A percentile compares a stretch with the other conserved stretches of the same genome.
Conservation (phyloP, 2,888 invertebrate genomes). For the Hirtodrosophila trivittata region DNA sequence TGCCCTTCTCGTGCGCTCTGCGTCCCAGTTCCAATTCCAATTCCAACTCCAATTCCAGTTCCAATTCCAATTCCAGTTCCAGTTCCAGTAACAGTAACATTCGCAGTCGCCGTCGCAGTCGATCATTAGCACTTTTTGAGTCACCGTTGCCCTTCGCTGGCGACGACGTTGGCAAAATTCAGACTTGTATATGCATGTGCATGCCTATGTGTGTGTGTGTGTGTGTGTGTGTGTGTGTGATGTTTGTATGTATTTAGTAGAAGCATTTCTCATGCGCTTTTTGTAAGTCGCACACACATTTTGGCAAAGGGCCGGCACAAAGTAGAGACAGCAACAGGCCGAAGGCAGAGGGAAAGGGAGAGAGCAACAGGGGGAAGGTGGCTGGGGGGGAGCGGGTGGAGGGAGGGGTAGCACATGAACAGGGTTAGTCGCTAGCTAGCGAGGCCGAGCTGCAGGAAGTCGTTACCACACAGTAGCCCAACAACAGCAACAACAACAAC, state of each 20-base stretch:
- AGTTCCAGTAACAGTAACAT: slow-evolving; percentile 10
- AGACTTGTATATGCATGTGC: neutral
- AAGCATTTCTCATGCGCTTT: slow-evolving; percentile 35
- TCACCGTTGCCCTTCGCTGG: slow-evolving; percentile 62
- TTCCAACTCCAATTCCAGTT: slow-evolving; percentile 22
- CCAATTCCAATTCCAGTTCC: slow-evolving; percentile 23
- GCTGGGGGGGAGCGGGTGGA: neutral
- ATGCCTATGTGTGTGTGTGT: slow-evolving; percentile 1
- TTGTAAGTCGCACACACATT: slow-evolving; percentile 19
- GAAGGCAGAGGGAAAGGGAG: neutral
- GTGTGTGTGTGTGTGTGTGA: slow-evolving; percentile 22
- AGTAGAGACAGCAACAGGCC: slow-evolving; percentile 13
- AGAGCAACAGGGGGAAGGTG: neutral
- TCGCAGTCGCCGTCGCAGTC: slow-evolving; percentile 13
- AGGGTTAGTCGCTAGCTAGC: slow-evolving; percentile 4
- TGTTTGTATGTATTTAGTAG: slow-evolving; percentile 32
- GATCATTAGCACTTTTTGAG: slow-evolving; percentile 69
- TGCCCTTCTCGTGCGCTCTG: slow-evolving; percentile 42
- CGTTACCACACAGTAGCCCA: slow-evolving; percentile 59
- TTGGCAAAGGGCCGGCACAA: slow-evolving; percentile 19
- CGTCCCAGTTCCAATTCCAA: slow-evolving; percentile 39
- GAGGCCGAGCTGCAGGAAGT: slow-evolving; percentile 66
- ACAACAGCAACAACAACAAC: slow-evolving; percentile 29
- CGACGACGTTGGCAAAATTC: slow-evolving; percentile 30
- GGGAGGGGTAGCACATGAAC: neutral